phyloP scores from a whole-genome alignment of 2,113 vertebrate species.

The Seriola rivoliana region DNA sequence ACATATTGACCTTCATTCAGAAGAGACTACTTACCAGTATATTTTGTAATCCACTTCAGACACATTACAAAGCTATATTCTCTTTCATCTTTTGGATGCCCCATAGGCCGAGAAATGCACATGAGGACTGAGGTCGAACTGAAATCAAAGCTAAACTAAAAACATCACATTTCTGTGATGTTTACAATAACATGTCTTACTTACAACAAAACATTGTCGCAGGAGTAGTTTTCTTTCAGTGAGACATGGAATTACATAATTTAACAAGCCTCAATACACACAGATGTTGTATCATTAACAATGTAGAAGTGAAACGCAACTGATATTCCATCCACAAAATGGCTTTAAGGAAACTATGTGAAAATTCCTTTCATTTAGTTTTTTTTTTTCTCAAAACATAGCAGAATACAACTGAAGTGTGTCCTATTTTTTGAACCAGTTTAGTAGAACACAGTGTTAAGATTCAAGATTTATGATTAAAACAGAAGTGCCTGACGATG shows the following conservation, averaged over 20 bases:
- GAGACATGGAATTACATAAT: conserved; percentile 4
- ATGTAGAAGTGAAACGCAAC: not conserved
- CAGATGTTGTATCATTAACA: conserved; percentile 46
- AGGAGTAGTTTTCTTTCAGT: not conserved
- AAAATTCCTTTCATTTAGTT: not conserved
- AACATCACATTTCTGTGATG: conserved; percentile 35
- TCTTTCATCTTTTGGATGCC: conserved; percentile 52
- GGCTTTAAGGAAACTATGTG: not conserved
- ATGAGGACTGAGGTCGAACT: conserved; percentile 9
- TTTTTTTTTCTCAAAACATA: not conserved
- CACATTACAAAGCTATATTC: conserved; percentile 42
- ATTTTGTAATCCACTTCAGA: conserved; percentile 67
- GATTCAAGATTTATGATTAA: conserved; percentile 30
- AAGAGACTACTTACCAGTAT: conserved; percentile 26
- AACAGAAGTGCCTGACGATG: conserved; percentile 13
- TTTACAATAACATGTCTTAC: conserved; percentile 20
- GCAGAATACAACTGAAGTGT: conserved; percentile 1
- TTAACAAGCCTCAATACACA: conserved; percentile 38
- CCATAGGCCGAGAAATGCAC: conserved; percentile 27
- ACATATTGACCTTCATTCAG: conserved; percentile 64
- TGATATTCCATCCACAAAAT: conserved; percentile 11
- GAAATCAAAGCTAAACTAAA: conserved; percentile 41
- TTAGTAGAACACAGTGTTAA: not conserved
- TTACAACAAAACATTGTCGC: conserved; percentile 1
- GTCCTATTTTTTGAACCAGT: conserved; percentile 17